Base-by-base conservation (phyloP, 2,797 vertebrate species). In the Lates japonicus region DNA sequence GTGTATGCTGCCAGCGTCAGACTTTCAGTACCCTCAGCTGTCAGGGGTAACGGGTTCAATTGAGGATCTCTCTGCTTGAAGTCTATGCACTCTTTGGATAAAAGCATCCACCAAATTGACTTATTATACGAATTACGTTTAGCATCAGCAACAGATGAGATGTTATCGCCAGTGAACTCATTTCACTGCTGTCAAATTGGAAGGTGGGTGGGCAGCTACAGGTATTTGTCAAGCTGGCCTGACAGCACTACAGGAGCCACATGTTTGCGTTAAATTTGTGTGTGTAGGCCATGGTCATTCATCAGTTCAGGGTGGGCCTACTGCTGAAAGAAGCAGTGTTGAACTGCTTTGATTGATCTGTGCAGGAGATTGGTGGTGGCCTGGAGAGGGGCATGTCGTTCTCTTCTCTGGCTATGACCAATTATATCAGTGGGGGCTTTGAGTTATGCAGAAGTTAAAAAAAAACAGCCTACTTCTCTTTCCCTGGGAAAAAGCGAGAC, bases 301-400 rank as follows among this genome's bases (percentile, higher is more conserved):
- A 85, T 83, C 80, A 82, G 74, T 57, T 7, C 80, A 77, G 80
- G 76, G 87, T 83, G 83, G 81, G 81, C 76, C 67, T 49, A 22
- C 51, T 62, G 46, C 80, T 88, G 81, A 87, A 90, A 91, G 78
- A 51, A 33, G 70, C 82, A 82, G 87, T 92, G 90, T 92, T 92
- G 81, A 91, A 57, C 68, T 62, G 70, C 80, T 76, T 74, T 95
- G 93, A 93, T 93, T 90, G 91, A 94, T 94, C 89, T 89, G 67
- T 82, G 76, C 70, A 90, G 74, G 70, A 91, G 90, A 93, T 93
- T 93, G 87, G 90, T 91, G 77, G 86, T 80, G 88, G 90, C 89
- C 81, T 76, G 81, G 64, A 83, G 80, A 78, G 88, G 72, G 83
- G 41, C 71, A 70, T 74, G 70, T 66, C 14, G 55, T 76, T 74